phyloP scores from a whole-genome alignment of 2,797 vertebrate genomes.

The Allobates femoralis region DNA sequence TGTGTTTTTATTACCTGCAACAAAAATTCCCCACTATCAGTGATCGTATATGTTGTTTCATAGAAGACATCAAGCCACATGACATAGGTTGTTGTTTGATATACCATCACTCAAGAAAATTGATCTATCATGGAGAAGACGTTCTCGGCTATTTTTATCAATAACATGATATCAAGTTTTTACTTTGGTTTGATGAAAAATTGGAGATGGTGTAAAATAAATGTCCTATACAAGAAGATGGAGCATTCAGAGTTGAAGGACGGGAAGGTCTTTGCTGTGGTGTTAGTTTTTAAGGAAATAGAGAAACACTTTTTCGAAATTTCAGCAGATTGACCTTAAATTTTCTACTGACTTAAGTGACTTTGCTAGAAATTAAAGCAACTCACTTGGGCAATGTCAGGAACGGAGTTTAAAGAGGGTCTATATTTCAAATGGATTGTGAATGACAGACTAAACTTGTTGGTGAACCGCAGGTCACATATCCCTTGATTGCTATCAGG shows the following conservation, averaged over 20 bases:
- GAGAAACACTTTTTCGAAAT: conserved; percentile 39
- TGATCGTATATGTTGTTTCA: not conserved
- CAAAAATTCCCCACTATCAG: not conserved
- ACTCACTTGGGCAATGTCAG: conserved; percentile 48
- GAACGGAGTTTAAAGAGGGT: conserved; percentile 37
- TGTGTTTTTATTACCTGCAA: not conserved
- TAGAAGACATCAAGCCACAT: not conserved
- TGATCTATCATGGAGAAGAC: not conserved
- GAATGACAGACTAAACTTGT: conserved; percentile 55
- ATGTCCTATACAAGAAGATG: not conserved
- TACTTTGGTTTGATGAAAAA: not conserved
- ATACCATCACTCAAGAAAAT: not conserved
- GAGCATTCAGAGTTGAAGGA: not conserved
- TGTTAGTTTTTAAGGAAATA: not conserved
- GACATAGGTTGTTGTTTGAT: not conserved
- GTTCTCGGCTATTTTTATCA: not conserved
- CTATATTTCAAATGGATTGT: conserved; percentile 57
- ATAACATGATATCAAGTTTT: not conserved
- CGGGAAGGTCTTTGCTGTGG: not conserved
- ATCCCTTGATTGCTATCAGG: conserved; percentile 57
- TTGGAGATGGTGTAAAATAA: conserved; percentile 11
- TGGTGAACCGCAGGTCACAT: conserved; percentile 32
- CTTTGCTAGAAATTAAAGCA: conserved; percentile 55
- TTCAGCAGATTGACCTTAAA: conserved; percentile 40
- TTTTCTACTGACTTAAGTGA: conserved; percentile 50